phyloP scores from a whole-genome alignment of 2,113 vertebrate species.

The Gallinago paraguaiae region DNA sequence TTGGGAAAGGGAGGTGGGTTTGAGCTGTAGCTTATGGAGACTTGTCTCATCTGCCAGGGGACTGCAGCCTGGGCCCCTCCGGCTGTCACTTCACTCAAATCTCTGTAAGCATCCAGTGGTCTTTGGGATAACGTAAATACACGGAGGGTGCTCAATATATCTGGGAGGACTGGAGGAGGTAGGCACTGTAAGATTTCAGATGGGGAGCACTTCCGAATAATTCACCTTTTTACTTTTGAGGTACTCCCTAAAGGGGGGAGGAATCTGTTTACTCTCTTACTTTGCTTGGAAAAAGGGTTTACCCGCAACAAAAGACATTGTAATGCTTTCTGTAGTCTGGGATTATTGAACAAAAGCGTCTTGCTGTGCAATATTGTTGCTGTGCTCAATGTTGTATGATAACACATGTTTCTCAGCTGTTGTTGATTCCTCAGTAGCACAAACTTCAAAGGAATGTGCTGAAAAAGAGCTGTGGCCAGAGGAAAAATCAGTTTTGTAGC shows the following conservation, averaged over 20 bases:
- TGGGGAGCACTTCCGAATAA: background rate
- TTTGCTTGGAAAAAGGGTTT: background rate
- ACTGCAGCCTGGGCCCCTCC: background rate
- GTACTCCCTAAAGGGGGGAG: background rate
- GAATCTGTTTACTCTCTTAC: slow-evolving; percentile 21
- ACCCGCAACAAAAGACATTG: slow-evolving; percentile 42
- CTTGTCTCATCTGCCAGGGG: background rate
- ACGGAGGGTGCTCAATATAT: fast-evolving
- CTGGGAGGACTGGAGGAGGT: background rate
- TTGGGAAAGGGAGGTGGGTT: background rate
- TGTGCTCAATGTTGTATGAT: slow-evolving; percentile 19
- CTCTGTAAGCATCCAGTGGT: background rate
- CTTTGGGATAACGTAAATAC: background rate
- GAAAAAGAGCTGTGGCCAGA: slow-evolving; percentile 72
- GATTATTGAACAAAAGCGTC: slow-evolving; percentile 68
- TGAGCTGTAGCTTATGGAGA: background rate
- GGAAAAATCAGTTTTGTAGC: slow-evolving; percentile 78
- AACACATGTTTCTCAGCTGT: slow-evolving; percentile 67
- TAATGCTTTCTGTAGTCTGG: slow-evolving; percentile 29
- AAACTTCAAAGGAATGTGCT: slow-evolving; percentile 74
- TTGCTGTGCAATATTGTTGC: slow-evolving; percentile 41
- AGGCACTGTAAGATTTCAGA: background rate
- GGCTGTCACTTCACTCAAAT: fast-evolving
- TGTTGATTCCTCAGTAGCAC: slow-evolving; percentile 64
- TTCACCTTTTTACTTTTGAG: slow-evolving; percentile 31